Evolutionary conservation across 1,140 invertebrate species (phyloP), one percentile per base, ranked within the genome.

Genomic region (Plectrocnemia conspersa): DNA sequence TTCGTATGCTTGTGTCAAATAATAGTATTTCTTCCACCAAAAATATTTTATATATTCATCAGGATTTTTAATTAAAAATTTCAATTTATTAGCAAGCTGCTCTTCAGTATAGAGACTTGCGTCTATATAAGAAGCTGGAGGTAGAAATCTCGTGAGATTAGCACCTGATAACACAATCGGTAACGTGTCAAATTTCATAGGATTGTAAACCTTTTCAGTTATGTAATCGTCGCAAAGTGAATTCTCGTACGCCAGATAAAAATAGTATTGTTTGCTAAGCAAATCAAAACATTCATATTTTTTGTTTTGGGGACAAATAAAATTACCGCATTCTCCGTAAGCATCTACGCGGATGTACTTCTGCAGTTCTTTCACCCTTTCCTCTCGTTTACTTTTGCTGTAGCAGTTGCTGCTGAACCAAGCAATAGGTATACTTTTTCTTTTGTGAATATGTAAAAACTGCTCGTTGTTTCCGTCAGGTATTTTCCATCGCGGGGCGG

Each of bases 161-260:
- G 74, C 72, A 6, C 70, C 74, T 0, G 80, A 79, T 35, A 75
- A 74, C 0, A 82, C 77, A 6, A 84, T 71, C 0, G 82, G 82
- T 10, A 84, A 65, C 2, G 81, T 66, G 41, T 68, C 52, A 5
- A 63, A 58, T 21, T 59, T 45, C n/a, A 76, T 46, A 0, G 63
- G 59, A 3, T 55, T 65, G 59, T 72, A 82, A 4, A 83, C 69
- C 61, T 82, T 82, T 61, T 82, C 80, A 1, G 80, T 82, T 1
- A 81, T 66, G 58, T 82, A 82, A 57, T 81, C 80, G 3, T 58
- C 65, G 57, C 75, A 77, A 1, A 71, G 52, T 3, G 76, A 71
- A 59, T 85, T 84, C 64, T 85, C 82, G 33, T 82, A 82, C 0
- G 81, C 68, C 44, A 84, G 63, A 63, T 84, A 83, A 64, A 84